phyloP scores from a whole-genome alignment of 23 tunicate genomes.

The Halocynthia roretzi region DNA sequence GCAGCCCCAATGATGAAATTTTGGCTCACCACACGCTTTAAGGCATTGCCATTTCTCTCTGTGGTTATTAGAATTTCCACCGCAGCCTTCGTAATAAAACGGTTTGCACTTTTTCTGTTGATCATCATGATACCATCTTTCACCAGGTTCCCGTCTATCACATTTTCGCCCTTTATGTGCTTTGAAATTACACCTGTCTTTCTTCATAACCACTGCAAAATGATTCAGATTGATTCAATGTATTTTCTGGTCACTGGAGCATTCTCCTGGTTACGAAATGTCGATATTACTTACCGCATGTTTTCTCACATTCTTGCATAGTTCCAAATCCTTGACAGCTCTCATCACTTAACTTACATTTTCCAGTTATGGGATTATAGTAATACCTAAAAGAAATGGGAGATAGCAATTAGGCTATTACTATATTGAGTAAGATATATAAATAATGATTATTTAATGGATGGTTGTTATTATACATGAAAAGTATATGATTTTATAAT shows the following conservation, averaged over 20 bases:
- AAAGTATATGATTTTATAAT: no score
- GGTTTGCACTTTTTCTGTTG: neutral
- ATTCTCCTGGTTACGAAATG: no score
- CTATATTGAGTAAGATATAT: no score
- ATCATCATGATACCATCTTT: constrained; percentile 20
- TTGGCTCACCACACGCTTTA: constrained; percentile 9
- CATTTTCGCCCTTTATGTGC: neutral
- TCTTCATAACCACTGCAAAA: constrained; percentile 8
- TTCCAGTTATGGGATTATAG: constrained; percentile 12
- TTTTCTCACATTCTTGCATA: neutral
- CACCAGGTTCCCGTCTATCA: neutral
- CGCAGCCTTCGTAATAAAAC: constrained; percentile 14
- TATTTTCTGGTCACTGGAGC: no score
- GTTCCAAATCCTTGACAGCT: constrained; percentile 26
- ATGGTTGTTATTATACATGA: no score
- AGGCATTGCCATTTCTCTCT: constrained; percentile 11
- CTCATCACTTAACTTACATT: neutral
- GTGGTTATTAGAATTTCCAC: constrained; percentile 28
- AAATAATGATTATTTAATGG: no score
- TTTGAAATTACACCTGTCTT: constrained; percentile 17
- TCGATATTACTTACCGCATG: constrained; percentile 18
- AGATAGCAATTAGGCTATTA: neutral
- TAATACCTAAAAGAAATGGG: neutral
- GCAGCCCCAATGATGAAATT: neutral
- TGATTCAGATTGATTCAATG: neutral